phyloP scores from a whole-genome alignment of 1,140 invertebrate genomes.

The Lordiphosa clarofinis region DNA sequence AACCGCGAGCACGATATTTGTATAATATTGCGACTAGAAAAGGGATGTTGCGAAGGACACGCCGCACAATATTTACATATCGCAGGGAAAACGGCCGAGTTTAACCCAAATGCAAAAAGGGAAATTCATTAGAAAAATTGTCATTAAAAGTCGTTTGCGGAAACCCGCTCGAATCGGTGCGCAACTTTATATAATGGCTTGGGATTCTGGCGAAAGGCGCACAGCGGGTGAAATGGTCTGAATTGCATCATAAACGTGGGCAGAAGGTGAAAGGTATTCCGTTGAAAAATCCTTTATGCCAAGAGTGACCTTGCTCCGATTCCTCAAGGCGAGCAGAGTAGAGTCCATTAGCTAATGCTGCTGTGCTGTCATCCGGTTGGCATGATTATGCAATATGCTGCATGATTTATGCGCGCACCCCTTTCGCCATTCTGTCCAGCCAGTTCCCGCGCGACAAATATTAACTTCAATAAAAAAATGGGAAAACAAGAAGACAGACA shows the following conservation, averaged over 20 bases:
- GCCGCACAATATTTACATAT: neutral
- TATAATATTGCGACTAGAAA: constrained; percentile 70
- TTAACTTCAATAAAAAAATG: constrained; percentile 75
- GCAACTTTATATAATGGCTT: constrained; percentile 52
- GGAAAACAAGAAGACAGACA: constrained; percentile 49
- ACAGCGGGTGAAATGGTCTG: constrained; percentile 49
- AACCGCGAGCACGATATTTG: constrained; percentile 35
- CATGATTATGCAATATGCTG: constrained; percentile 79
- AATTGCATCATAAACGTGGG: constrained; percentile 67
- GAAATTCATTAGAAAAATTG: constrained; percentile 25
- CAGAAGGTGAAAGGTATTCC: constrained; percentile 11
- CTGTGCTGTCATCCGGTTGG: constrained; percentile 26
- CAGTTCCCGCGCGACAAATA: constrained; percentile 53
- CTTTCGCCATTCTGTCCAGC: constrained; percentile 9
- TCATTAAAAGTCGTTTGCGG: constrained; percentile 22
- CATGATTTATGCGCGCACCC: constrained; percentile 59
- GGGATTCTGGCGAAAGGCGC: constrained; percentile 39
- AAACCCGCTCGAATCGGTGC: constrained; percentile 45
- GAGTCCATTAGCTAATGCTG: constrained; percentile 19
- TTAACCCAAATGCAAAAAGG: constrained; percentile 4
- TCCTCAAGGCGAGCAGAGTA: neutral
- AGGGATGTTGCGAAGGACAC: constrained; percentile 47
- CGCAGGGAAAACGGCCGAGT: constrained; percentile 19
- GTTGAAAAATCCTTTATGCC: constrained; percentile 59
- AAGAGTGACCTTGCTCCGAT: constrained; percentile 30